Conservation (phyloP, 2,797 vertebrate genomes). For the Eleutherodactylus coqui region DNA sequence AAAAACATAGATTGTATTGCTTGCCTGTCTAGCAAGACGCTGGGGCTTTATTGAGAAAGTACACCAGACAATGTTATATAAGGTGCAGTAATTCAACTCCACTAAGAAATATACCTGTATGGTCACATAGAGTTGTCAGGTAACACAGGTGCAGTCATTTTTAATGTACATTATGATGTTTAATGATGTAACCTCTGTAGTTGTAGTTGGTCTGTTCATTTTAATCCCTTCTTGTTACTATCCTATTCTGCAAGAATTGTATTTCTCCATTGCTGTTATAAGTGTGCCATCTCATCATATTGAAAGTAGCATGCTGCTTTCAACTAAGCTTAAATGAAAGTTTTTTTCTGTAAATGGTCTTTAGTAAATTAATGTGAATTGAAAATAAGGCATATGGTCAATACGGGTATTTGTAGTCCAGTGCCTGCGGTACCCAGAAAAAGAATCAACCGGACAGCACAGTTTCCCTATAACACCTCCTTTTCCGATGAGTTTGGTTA, state of each 20-base stretch:
- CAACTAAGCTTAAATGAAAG: not conserved
- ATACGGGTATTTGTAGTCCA: not conserved
- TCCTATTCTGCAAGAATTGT: not conserved
- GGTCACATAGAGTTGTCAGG: not conserved
- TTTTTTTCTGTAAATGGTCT: not conserved
- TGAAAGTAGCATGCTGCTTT: not conserved
- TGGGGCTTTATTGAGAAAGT: not conserved
- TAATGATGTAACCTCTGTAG: not conserved
- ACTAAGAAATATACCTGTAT: not conserved
- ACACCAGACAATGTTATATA: not conserved
- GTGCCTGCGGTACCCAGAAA: not conserved
- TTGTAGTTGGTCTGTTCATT: not conserved
- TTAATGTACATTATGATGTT: not conserved
- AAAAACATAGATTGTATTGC: constrained; percentile 6
- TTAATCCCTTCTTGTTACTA: not conserved
- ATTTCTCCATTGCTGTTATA: not conserved
- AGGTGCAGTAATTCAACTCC: not conserved
- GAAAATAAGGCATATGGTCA: not conserved
- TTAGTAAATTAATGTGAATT: not conserved
- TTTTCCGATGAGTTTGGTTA: not conserved
- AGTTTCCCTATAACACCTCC: no score
- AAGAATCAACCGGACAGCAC: not conserved
- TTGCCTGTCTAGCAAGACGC: not conserved
- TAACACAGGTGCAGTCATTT: not conserved
- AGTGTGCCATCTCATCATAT: not conserved